phyloP scores from a whole-genome alignment of 1,140 invertebrate species.

The Leptinotarsa texana region DNA sequence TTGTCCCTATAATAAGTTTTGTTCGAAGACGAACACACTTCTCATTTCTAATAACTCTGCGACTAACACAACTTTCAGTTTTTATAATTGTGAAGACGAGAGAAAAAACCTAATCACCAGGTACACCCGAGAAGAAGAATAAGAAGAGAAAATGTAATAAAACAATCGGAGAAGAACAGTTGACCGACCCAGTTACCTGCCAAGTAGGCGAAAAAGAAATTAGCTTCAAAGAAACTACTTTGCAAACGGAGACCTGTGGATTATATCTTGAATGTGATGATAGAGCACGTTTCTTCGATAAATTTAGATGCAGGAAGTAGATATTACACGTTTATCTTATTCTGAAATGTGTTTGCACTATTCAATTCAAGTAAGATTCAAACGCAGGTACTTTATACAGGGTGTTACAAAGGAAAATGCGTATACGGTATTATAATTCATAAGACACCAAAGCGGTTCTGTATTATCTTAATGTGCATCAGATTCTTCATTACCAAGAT shows the following conservation, averaged over 20 bases:
- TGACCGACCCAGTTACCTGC: conserved; percentile 18
- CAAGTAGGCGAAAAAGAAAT: conserved; percentile 21
- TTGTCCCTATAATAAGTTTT: neutral
- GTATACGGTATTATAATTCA: too few species aligned
- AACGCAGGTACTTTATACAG: too few species aligned
- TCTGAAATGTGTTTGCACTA: too few species aligned
- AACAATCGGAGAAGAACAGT: conserved; percentile 8
- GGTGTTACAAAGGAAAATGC: too few species aligned
- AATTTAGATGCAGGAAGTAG: neutral
- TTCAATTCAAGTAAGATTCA: too few species aligned
- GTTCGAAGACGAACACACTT: neutral
- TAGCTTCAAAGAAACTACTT: conserved; percentile 10
- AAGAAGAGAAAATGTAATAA: conserved; percentile 15
- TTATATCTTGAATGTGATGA: neutral
- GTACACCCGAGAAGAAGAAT: neutral
- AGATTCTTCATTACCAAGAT: too few species aligned
- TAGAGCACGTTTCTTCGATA: neutral
- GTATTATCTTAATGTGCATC: too few species aligned
- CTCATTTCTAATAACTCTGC: conserved; percentile 4
- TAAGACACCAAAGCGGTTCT: too few species aligned
- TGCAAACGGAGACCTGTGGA: neutral
- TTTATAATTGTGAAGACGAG: conserved; percentile 5
- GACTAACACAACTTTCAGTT: conserved; percentile 3
- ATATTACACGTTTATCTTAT: neutral
- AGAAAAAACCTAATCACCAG: neutral